Evolutionary conservation across 2,888 invertebrate genomes (phyloP), one percentile per base, ranked within the genome.

Genomic region (Cryptops parisi): DNA sequence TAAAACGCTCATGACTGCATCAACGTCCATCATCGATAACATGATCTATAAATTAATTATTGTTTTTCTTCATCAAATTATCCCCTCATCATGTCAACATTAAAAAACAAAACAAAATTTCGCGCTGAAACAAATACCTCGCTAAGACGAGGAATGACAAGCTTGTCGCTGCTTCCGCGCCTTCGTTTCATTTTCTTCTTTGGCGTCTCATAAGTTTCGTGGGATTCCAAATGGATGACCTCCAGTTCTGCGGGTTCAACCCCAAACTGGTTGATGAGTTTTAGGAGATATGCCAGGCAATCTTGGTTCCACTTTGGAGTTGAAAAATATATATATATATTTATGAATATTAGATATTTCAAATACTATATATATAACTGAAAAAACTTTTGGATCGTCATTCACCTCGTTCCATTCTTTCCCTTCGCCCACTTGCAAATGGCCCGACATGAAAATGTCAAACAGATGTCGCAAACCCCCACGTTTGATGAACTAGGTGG

Each of bases 371-470:
- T 33, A 15, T 33, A 33, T 33, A 33, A 6, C 6, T 46, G 5
- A 46, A 47, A 26, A 33, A 15, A 17, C 17, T 47, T 2, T 25
- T 26, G 22, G 21, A 2, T 19, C 6, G 9, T 19, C 23, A 24
- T 47, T 57, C 56, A 69, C 69, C 63, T 71, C 70, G 61, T 68
- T 69, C 70, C 87, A 84, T 51, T 84, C 80, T 23, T 80, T 80
- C 33, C 76, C 76, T 46, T 68, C 68, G 52, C 80, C 78, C 23
- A 74, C 67, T 72, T 87, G 86, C 57, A 88, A 67, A 40, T 80
- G 78, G 41, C 84, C 89, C 27, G 85, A 87, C 78, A 87, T 84
- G 71, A 93, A 90, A 59, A 93, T 90, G 66, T 88, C 86, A 67
- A 89, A 90, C 27, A 93, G 72, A 70, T 90, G 82, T 55, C 84